Evolutionary conservation across 92 coral and sea anemone species (phyloP).

Genomic region (Pocillopora grandis): DNA sequence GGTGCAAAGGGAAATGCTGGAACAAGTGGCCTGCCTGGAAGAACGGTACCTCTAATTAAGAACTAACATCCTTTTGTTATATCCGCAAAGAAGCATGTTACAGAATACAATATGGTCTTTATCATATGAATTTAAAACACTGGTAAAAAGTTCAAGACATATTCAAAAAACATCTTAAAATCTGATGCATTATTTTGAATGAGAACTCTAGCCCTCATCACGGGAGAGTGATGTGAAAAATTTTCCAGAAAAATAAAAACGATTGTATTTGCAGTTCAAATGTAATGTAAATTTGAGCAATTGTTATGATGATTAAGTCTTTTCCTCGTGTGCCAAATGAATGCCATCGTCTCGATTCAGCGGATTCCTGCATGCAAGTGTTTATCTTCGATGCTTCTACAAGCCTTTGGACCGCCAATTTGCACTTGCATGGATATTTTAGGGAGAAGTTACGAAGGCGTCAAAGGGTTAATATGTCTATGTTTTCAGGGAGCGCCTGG

Average conservation of each 20-base stretch:
- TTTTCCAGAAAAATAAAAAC: no score
- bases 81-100: background rate
- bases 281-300: no score
- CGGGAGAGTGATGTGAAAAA: no score
- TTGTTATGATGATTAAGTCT: background rate
- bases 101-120: background rate
- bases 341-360: background rate
- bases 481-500: slow-evolving; percentile 24
- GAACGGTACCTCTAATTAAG: background rate
- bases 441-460: background rate
- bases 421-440: background rate
- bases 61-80: background rate
- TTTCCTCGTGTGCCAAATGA: background rate
- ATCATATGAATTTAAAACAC: no score
- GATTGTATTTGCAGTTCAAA: no score
- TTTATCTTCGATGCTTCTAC: no score
- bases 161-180: no score
- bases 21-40: slow-evolving; percentile 17
- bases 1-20: slow-evolving; percentile 36
- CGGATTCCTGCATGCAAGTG: no score
- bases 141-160: no score
- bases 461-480: background rate
- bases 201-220: no score
- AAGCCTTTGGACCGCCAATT: no score
- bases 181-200: no score